Evolutionary conservation across 2,113 vertebrate species (phyloP).

Genomic region (Heliornis fulica): DNA sequence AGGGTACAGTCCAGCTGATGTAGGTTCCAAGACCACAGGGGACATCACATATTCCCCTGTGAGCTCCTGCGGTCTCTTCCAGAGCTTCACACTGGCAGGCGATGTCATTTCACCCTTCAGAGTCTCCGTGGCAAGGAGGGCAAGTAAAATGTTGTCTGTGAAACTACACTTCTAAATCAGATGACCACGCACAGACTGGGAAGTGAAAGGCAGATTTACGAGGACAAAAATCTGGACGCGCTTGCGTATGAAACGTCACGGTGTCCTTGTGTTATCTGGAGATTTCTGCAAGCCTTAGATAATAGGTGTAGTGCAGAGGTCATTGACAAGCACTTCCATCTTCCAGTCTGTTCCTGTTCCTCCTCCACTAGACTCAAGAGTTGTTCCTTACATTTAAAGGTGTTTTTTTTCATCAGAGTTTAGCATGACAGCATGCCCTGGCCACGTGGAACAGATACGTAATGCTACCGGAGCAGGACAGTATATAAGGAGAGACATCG

Average conservation of each 20-base stretch:
- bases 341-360: not conserved
- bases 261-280: not conserved
- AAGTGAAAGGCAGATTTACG: not conserved
- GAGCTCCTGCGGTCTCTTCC: not conserved
- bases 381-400: not conserved
- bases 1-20: not conserved
- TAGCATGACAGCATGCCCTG: not conserved
- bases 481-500: not conserved
- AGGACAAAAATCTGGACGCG: not conserved
- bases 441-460: no score
- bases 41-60: fast-evolving
- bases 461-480: not conserved
- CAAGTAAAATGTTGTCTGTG: not conserved
- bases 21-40: not conserved
- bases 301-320: not conserved
- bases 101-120: not conserved
- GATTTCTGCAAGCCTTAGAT: not conserved
- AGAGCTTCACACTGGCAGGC: not conserved
- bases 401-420: not conserved
- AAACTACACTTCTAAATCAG: not conserved
- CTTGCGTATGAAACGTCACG: not conserved
- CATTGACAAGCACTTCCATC: not conserved
- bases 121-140: not conserved
- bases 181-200: not conserved
- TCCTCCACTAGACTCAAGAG: not conserved